Evolutionary conservation across 2,113 vertebrate species (phyloP).

Genomic region (Puntigrus tetrazona): DNA sequence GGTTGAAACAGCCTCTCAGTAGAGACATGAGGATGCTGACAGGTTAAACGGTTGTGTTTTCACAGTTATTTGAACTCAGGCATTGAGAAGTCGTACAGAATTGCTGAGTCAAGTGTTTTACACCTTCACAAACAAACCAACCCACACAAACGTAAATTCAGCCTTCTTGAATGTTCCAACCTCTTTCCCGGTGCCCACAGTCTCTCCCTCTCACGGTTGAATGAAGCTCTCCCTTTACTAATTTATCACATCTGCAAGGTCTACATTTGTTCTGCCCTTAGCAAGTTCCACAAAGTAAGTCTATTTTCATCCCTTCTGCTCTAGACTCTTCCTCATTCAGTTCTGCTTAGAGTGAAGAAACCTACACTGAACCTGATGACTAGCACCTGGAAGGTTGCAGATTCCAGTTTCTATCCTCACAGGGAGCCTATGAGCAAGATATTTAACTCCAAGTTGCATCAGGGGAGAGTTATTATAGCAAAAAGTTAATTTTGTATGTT

Average conservation of each 20-base stretch:
- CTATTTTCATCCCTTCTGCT: constrained; percentile 7
- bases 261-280: neutral
- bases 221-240: constrained; percentile 9
- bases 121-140: constrained; percentile 17
- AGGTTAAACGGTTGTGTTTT: neutral
- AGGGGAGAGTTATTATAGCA: neutral
- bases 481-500: neutral
- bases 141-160: neutral
- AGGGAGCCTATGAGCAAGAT: neutral
- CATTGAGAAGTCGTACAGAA: constrained; percentile 9
- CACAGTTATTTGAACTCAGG: neutral
- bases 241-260: constrained; percentile 16
- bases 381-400: neutral
- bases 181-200: neutral
- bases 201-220: neutral
- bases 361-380: neutral
- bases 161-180: neutral
- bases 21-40: neutral
- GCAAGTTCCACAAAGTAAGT: neutral
- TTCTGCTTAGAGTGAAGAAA: neutral
- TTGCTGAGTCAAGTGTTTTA: constrained; percentile 38
- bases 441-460: neutral
- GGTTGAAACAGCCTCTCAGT: neutral
- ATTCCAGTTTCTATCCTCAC: neutral
- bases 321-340: neutral